Base-by-base conservation (phyloP, 1,140 invertebrate genomes). In the Caenorhabditis briggsae region DNA sequence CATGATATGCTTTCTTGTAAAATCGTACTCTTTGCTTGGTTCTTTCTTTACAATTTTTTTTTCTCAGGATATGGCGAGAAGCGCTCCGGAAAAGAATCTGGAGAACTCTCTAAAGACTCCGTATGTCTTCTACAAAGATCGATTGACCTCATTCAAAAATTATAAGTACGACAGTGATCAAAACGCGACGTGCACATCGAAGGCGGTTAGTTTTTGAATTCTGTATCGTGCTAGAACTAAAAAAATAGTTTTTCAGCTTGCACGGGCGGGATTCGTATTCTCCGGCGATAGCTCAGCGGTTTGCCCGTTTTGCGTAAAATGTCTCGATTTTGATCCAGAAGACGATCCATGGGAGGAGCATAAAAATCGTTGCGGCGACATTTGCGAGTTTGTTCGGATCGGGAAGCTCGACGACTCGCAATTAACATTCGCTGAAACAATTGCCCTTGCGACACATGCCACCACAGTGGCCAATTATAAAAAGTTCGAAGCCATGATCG, bases 271-370 rank as follows among this genome's bases (percentile, higher is more conserved):
- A 50, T 78, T 78, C n/a, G 12, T 43, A 2, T 50, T 18, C 5
- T 50, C 70, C 5, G 46, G 70, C 2, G n/a, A 41, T 3, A 12
- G 25, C 7, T 23, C 46, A 20, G 70, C 12, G 11, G 50, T 46
- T 14, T 78, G 70, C n/a, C 46, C 70, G 33, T 78, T 78, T n/a
- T 78, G 70, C 12, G 3, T 50, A 12, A 78, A 78, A 23, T 46
- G 50, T 6, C 70, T 78, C 11, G 18, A 23, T 23, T 78, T 78
- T 23, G 70, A 78, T 11, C 14, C 70, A 23, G 46, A 78, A 20
- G 70, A 78, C 18, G 70, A 78, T 23, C 70, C 70, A 41, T 78
- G 70, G 70, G 43, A 78, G 18, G 70, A 78, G 11, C 64, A 78
- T n/a, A 78, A 41, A 12, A 78, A 50, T 23, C 70, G 70, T 25